Evolutionary conservation across 2,797 vertebrate species (phyloP).

Genomic region (Gephyroberyx darwinii): DNA sequence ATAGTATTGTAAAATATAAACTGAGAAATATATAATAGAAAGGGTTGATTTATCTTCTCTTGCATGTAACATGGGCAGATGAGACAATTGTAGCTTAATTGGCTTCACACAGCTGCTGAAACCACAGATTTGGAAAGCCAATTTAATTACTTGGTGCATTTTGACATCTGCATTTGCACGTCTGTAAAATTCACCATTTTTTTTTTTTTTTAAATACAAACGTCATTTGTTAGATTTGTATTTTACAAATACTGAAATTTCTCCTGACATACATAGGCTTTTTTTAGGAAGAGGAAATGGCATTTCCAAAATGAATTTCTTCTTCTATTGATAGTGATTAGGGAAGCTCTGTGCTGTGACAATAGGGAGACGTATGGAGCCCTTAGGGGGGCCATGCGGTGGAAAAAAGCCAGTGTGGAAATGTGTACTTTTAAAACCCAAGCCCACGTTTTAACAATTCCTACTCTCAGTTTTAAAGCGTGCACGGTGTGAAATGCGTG

Average conservation of each 20-base stretch:
- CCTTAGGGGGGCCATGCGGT: too few species aligned
- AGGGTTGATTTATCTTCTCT: neutral
- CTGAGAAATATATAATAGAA: neutral
- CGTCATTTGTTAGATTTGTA: neutral
- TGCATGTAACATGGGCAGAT: neutral
- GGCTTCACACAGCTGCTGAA: neutral
- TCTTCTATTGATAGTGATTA: too few species aligned
- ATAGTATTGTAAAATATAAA: slow-evolving; percentile 3
- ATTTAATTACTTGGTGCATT: neutral
- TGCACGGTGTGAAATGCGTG: too few species aligned
- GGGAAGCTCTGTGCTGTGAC: too few species aligned
- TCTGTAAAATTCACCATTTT: neutral
- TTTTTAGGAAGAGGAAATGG: neutral
- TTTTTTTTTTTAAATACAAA: neutral
- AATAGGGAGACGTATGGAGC: too few species aligned
- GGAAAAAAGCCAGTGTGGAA: too few species aligned
- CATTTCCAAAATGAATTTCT: neutral
- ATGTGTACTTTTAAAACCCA: too few species aligned
- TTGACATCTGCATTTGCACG: neutral
- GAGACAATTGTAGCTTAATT: neutral
- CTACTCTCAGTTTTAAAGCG: slow-evolving; percentile 8
- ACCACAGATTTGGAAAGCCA: neutral
- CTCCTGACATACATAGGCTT: too few species aligned
- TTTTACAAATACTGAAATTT: neutral
- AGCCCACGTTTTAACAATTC: neutral